Percentiles rank a stretch among this genome's conserved stretches.
Evolutionary conservation across 1,140 invertebrate species (phyloP).

Genomic region (Drosophila busckii): DNA sequence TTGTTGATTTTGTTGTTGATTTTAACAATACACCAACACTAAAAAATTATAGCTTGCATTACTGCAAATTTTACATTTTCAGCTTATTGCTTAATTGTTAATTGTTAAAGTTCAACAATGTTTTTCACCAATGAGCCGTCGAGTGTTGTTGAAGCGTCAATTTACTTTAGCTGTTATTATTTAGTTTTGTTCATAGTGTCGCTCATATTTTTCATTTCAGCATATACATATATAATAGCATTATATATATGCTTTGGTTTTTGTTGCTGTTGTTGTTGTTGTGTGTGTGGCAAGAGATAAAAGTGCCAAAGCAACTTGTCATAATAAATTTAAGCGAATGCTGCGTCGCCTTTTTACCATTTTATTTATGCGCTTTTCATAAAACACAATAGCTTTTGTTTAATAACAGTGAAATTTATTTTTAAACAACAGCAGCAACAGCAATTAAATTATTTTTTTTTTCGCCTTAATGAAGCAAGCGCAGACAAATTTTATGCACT

Average conservation of each 20-base stretch:
- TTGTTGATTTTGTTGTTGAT: too few species aligned
- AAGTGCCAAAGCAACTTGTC: slow-evolving; percentile 77
- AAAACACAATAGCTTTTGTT: slow-evolving; percentile 77
- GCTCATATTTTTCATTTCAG: too few species aligned
- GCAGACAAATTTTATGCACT: slow-evolving; percentile 59
- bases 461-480: slow-evolving; percentile 57
- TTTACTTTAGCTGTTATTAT: too few species aligned
- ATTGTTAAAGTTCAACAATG: too few species aligned
- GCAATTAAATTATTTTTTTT: slow-evolving; percentile 42
- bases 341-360: slow-evolving; percentile 61
- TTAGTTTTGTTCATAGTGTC: too few species aligned
- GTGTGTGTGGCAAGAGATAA: slow-evolving; percentile 69
- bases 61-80: too few species aligned
- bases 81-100: too few species aligned
- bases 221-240: slow-evolving; percentile 15
- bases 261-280: slow-evolving; percentile 19
- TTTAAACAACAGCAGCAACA: slow-evolving; percentile 33
- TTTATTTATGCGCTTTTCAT: slow-evolving; percentile 75
- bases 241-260: slow-evolving; percentile 12
- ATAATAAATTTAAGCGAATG: slow-evolving; percentile 66
- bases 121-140: too few species aligned
- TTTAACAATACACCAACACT: too few species aligned
- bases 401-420: slow-evolving; percentile 72
- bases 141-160: too few species aligned
- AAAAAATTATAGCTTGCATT: too few species aligned